Conservation (phyloP, 2,888 invertebrate species). For the Athalia rosae region DNA sequence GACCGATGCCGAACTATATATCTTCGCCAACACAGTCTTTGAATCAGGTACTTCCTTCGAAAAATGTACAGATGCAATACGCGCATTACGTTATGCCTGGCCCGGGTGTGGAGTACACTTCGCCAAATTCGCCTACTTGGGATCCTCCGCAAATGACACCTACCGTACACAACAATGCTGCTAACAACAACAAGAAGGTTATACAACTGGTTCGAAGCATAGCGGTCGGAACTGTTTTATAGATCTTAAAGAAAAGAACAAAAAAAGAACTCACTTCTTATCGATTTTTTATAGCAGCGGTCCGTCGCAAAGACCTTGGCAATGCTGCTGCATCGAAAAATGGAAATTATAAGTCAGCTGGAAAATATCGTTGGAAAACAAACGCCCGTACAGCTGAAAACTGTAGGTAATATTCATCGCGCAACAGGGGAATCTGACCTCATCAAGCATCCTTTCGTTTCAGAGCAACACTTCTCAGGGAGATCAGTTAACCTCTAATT, state of each 20-base stretch:
- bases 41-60: constrained; percentile 62
- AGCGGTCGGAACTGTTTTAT: constrained; percentile 60
- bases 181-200: constrained; percentile 62
- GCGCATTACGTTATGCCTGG: constrained; percentile 68
- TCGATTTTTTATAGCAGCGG: constrained; percentile 62
- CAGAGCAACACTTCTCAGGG: constrained; percentile 66
- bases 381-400: constrained; percentile 65
- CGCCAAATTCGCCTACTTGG: constrained; percentile 67
- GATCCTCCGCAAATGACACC: constrained; percentile 64
- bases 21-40: constrained; percentile 64
- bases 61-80: constrained; percentile 66
- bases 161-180: constrained; percentile 61
- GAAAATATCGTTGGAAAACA: constrained; percentile 78
- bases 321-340: constrained; percentile 78
- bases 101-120: constrained; percentile 63
- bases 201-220: constrained; percentile 59
- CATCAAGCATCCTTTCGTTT: neutral
- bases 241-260: constrained; percentile 45
- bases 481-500: constrained; percentile 63
- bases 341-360: constrained; percentile 78
- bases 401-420: constrained; percentile 56
- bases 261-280: neutral
- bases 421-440: no score
- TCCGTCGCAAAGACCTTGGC: constrained; percentile 76
- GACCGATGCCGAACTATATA: constrained; percentile 66